Base-by-base conservation (phyloP, 1,140 invertebrate species). In the Pachypsylla venusta region DNA sequence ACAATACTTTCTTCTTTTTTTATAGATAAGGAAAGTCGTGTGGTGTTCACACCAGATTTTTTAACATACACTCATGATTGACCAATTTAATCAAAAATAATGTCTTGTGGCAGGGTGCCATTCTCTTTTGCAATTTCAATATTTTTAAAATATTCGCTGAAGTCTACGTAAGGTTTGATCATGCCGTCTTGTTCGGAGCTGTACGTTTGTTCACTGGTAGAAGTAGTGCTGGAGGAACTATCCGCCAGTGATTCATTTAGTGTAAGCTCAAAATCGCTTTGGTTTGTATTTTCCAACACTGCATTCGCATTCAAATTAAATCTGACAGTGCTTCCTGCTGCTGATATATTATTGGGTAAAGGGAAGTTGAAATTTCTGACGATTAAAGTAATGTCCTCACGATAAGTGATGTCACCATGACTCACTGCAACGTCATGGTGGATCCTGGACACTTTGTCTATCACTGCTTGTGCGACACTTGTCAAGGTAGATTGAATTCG, bases 301-400 rank as follows among this genome's bases (percentile, higher is more conserved):
- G 42, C 42, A 19, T n/a, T 48, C 22, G 16, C 22, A n/a, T 48
- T 48, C 42, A 48, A 48, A 48, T 48, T 48, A 55, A 60, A 63
- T 20, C 53, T 56, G 24, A 65, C 56, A 77, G 73, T 2, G 80
- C 77, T 70, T 78, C 79, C 63, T 81, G 74, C 72, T 57, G 75
- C 74, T 59, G 73, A 75, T 20, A 77, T 72, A 2, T 80, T 79
- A 62, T 82, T 79, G 1, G 83, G 79, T 14, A 90, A 69, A 5
- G 81, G 78, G 66, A 84, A 90, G 71, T 89, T 90, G 66, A 93
- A 93, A 69, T 92, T 93, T 39, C 89, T 73, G 42, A 94, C 82
- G 0, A 94, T 67, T 4, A 95, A 73, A 0, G 88, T 92, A 62
- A 93, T 88, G 66, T 90, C 86, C 60, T 87, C 84, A 40, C 83